These are phyloP conservation scores for Indicator indicator DNA, from an alignment of 2,113 vertebrate genomes.

Conservation along the genomic window DNA sequence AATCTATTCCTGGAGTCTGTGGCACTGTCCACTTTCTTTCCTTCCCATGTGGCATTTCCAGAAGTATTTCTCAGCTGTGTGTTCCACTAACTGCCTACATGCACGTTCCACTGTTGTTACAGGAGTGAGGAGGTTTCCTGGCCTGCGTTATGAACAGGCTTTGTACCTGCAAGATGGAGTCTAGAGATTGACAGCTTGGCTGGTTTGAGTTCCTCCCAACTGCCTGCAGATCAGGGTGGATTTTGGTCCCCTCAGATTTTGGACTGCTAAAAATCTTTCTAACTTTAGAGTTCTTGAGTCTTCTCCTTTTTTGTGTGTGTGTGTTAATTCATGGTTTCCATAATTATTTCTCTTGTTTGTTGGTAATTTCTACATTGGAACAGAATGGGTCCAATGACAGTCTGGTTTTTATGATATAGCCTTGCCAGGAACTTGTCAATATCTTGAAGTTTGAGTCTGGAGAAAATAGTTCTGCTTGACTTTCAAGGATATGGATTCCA, in stretches of 20 bases:
- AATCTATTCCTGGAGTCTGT: conserved; percentile 32
- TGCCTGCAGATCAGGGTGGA: background rate
- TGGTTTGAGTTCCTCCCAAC: background rate
- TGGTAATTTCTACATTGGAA: background rate
- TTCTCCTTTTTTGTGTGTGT: background rate
- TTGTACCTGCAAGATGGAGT: background rate
- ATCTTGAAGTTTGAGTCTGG: background rate
- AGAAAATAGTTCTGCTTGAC: background rate
- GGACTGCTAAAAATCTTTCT: background rate
- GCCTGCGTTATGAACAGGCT: background rate
- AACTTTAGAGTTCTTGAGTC: background rate
- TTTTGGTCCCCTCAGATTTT: background rate
- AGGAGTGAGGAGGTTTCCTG: background rate
- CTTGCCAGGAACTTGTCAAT: background rate
- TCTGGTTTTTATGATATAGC: background rate
- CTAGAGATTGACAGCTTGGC: background rate
- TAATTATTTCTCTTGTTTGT: background rate
- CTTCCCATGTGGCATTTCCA: background rate
- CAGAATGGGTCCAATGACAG: background rate
- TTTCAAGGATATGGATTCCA: background rate
- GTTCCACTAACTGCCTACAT: background rate
- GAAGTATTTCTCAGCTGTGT: background rate
- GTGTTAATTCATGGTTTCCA: background rate
- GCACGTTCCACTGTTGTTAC: fast-evolving
- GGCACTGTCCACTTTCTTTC: background rate